Evolutionary conservation across 2,113 vertebrate genomes (phyloP), one percentile per base, ranked within the genome.

Genomic region (Pelecanoides urinatrix): DNA sequence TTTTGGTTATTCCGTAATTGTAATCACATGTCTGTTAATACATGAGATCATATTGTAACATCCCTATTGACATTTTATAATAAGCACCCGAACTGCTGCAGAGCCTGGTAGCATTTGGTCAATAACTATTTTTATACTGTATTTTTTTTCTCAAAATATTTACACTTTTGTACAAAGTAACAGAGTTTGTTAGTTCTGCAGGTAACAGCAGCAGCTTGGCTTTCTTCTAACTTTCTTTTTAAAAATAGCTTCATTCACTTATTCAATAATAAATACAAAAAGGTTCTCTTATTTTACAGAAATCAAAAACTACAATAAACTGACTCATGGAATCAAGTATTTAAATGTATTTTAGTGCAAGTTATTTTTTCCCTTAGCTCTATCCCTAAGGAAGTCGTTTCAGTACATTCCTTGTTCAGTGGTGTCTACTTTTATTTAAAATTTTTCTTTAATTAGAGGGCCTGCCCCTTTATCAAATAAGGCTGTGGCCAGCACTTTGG

Each of bases 221-320:
- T 98, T 99, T 99, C 98, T 98, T 98, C 98, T 98, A 98, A 98
- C 97, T 98, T 98, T 98, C 96, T 98, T 97, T 98, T 98, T 98
- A 99, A 99, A 99, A 99, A 99, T 99, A 99, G 99, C 99, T 99
- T 99, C 98, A 98, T 99, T 99, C 98, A 99, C 99, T 99, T 99
- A 99, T 99, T 99, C 99, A 98, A 98, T 99, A 99, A 99, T 99
- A 99, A 99, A 99, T 99, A 99, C 99, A 99, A 99, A 99, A 99
- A 98, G 98, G 98, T 99, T 99, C 99, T 99, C 98, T 99, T 99
- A 99, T 99, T 98, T 99, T 99, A 99, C 99, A 99, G 98, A 98
- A 99, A 99, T 99, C 98, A 98, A 99, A 99, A 98, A 98, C 99
- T 99, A 99, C 98, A 99, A 98, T 99, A 99, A 99, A 99, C 99